Base-by-base conservation (phyloP, 2,113 vertebrate genomes). In the Pachyramphus minor region DNA sequence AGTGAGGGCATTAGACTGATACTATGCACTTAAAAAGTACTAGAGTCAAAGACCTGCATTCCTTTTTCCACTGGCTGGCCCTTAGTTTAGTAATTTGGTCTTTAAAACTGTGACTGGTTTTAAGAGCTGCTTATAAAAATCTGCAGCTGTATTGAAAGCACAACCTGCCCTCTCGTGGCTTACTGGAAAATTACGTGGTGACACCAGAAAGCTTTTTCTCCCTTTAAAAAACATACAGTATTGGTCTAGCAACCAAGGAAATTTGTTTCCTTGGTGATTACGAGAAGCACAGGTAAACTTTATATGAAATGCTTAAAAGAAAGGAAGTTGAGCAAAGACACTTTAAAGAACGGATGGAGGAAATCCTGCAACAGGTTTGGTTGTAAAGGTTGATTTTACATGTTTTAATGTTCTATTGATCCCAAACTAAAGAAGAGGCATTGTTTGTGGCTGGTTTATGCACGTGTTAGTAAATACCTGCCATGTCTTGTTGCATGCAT, bases 121-220 rank as follows among this genome's bases (percentile, higher is more conserved):
- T 12, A 47, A 11, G 13, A n/a, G 14, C 12, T 64, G 53, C 83
- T 86, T 59, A 20, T 33, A 13, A 63, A 56, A 15, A 41, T 37
- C 31, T 6, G 41, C 25, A 53, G 42, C 79, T 41, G 49, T 39
- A 44, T 18, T 19, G 73, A 90, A 93, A 93, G 47, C 76, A 87
- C 89, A 95, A 87, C 67, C 87, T 97, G 97, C 97, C 97, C 98
- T 98, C 98, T 97, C 35, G 97, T 83, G 98, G 95, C 82, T 56
- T 47, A 8, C 67, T 63, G 45, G 69, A 92, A 96, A 96, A 97
- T 87, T 89, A 91, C 97, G 79, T 56, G 56, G 9, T 55, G 59
- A 42, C 16, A 4, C 28, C 18, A 14, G 56, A 35, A 73, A 62
- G 9, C 23, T 16, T 44, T 28, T 4, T 23, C 39, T 84, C 7